Conservation (phyloP, 2,888 invertebrate genomes). For the Lithophane semibrunnea region DNA sequence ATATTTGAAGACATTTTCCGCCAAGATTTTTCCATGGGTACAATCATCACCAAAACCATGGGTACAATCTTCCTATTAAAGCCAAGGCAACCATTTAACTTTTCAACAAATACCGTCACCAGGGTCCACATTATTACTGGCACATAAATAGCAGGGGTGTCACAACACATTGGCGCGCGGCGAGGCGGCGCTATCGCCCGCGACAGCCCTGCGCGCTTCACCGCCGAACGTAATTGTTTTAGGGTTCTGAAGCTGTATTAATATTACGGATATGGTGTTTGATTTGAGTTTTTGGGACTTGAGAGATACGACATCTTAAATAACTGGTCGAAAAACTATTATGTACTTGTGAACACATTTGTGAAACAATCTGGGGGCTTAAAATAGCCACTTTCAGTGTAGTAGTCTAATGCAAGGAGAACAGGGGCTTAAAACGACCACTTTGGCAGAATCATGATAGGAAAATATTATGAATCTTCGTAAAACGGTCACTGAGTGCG, state of each 20-base stretch:
- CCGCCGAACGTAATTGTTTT: slow-evolving; percentile 64
- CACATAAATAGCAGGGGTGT: slow-evolving; percentile 71
- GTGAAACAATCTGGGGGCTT: too few species aligned
- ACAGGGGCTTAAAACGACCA: too few species aligned
- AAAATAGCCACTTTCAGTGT: too few species aligned
- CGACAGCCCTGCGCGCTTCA: slow-evolving; percentile 71
- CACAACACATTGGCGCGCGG: slow-evolving; percentile 56
- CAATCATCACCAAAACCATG: slow-evolving; percentile 30
- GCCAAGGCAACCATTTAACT: slow-evolving; percentile 45
- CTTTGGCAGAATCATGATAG: too few species aligned
- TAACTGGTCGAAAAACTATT: too few species aligned
- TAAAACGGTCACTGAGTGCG: background rate
- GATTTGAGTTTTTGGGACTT: slow-evolving; percentile 15
- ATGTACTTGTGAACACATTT: background rate
- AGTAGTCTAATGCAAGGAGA: too few species aligned
- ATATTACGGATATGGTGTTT: slow-evolving; percentile 25
- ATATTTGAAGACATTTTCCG: slow-evolving; percentile 10
- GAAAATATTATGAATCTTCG: too few species aligned
- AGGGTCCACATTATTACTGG: slow-evolving; percentile 59
- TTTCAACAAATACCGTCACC: slow-evolving; percentile 35
- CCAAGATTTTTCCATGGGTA: slow-evolving; percentile 12
- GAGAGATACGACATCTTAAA: background rate
- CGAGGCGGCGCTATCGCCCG: slow-evolving; percentile 68
- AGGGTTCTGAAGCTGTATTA: slow-evolving; percentile 48
- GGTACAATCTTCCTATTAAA: slow-evolving; percentile 45